phyloP scores from a whole-genome alignment of 1,140 invertebrate species.

The Mya arenaria region DNA sequence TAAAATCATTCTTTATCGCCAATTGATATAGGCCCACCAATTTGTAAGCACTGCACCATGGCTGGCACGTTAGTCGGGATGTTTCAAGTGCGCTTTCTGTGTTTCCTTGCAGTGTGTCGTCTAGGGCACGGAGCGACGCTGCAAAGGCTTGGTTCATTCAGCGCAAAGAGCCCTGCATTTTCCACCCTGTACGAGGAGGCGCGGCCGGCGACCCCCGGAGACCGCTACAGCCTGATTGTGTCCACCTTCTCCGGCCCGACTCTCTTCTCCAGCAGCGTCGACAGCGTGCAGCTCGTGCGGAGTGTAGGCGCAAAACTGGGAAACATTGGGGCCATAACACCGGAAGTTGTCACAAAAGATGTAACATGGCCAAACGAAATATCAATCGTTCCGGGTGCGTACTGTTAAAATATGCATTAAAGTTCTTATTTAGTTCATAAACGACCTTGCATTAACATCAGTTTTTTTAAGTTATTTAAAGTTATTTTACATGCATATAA shows the following conservation, averaged over 20 bases:
- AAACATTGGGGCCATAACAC: conserved; percentile 28
- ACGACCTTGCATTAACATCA: not conserved
- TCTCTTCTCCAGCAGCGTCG: conserved; percentile 36
- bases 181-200: conserved; percentile 52
- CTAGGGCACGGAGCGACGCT: too few species aligned
- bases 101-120: too few species aligned
- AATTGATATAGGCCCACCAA: too few species aligned
- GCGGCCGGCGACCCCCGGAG: not conserved
- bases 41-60: too few species aligned
- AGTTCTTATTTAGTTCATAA: too few species aligned
- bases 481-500: too few species aligned
- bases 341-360: conserved; percentile 45
- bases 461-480: too few species aligned
- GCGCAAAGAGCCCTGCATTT: conserved; percentile 58
- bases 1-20: too few species aligned
- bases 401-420: not conserved
- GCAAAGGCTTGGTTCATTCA: conserved; percentile 56
- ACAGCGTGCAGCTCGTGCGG: conserved; percentile 61
- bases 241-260: conserved; percentile 63
- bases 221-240: conserved; percentile 61
- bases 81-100: too few species aligned
- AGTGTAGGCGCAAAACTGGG: conserved; percentile 55
- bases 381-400: conserved; percentile 64
- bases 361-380: conserved; percentile 73
- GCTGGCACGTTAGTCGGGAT: too few species aligned